Conservation (phyloP, 2,888 invertebrate genomes). For the Azorinus chamasolen region DNA sequence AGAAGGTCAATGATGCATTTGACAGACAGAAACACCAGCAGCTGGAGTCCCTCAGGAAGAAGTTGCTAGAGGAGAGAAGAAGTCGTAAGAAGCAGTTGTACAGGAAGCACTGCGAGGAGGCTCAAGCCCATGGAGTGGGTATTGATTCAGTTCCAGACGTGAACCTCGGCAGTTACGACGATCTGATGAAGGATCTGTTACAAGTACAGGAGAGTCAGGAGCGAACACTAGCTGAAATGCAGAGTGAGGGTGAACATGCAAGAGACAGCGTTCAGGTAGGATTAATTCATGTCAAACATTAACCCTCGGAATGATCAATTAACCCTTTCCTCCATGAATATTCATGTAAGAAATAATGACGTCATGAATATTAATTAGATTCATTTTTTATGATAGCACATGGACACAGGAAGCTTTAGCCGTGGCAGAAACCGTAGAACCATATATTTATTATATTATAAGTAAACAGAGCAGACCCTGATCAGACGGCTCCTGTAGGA, state of each 20-base stretch:
- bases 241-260: slow-evolving; percentile 61
- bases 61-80: slow-evolving; percentile 78
- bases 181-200: slow-evolving; percentile 77
- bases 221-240: slow-evolving; percentile 78
- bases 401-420: no score
- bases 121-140: slow-evolving; percentile 76
- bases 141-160: slow-evolving; percentile 80
- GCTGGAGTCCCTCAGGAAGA: slow-evolving; percentile 73
- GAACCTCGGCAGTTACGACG: slow-evolving; percentile 73
- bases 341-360: no score
- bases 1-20: slow-evolving; percentile 79
- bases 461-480: no score
- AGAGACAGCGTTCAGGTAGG: slow-evolving; percentile 52
- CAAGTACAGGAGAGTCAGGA: slow-evolving; percentile 79
- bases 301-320: no score
- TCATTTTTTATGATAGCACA: no score
- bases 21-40: slow-evolving; percentile 83
- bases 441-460: no score
- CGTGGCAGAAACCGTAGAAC: no score
- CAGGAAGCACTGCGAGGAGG: slow-evolving; percentile 79
- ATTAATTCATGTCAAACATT: no score
- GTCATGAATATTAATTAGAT: no score
- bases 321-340: no score
- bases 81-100: slow-evolving; percentile 82
- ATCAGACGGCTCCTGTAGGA: no score